phyloP scores from a whole-genome alignment of 2,113 vertebrate species.

The Syngnathus typhle region DNA sequence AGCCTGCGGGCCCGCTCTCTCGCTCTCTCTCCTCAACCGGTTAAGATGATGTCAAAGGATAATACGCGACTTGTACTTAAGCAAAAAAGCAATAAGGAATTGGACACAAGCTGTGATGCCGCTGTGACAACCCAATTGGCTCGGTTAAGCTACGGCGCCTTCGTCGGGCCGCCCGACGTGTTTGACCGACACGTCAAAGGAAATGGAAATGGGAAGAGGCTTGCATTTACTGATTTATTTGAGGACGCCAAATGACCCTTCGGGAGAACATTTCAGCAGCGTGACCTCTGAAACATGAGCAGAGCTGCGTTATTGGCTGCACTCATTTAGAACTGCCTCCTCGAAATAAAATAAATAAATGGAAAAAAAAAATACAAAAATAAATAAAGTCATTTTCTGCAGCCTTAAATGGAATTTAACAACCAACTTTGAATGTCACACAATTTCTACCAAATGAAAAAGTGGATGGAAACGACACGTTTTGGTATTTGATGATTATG shows the following conservation, averaged over 20 bases:
- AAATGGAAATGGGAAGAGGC: conserved; percentile 31
- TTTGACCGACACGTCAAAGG: conserved; percentile 47
- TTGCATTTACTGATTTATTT: conserved; percentile 45
- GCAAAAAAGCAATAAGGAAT: conserved; percentile 28
- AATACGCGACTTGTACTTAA: conserved; percentile 38
- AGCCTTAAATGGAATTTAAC: no score
- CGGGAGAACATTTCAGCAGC: no score
- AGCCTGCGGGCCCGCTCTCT: conserved; percentile 16
- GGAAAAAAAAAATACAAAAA: no score
- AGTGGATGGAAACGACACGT: no score
- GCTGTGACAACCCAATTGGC: conserved; percentile 40
- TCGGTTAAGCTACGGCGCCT: conserved; percentile 48
- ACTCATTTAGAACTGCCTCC: no score
- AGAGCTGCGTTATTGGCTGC: no score
- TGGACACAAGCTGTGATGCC: conserved; percentile 34
- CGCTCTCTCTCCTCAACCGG: conserved; percentile 38
- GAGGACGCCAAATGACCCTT: conserved; percentile 2
- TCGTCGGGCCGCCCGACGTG: conserved; percentile 20
- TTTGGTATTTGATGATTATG: neutral
- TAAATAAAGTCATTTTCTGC: no score
- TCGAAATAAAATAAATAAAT: no score
- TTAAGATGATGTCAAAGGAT: conserved; percentile 53
- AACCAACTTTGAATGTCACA: no score
- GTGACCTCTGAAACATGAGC: no score
- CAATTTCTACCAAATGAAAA: no score